Evolutionary conservation across 1,140 invertebrate species (phyloP), one percentile per base, ranked within the genome.

Genomic region (Stegodyphus mimosarum): DNA sequence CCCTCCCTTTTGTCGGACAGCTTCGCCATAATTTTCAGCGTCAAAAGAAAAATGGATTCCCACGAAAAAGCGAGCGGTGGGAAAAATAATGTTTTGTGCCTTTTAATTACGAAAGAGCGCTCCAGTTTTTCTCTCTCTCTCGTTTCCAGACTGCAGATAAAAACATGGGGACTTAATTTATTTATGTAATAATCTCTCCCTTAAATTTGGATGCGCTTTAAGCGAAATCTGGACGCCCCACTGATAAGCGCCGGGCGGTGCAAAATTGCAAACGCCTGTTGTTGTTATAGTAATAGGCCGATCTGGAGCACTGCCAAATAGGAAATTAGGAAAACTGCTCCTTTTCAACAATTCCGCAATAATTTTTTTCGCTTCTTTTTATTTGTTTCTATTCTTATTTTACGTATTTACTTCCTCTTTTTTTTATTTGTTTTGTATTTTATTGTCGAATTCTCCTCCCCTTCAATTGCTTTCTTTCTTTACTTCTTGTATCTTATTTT

Each of bases 31-130:
- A 80, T 71, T 71, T 71, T 71, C 52, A 13, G 17, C 50, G 67
- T 71, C 67, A 80, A 80, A 80, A 80, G 77, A 80, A 80, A 80
- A 80, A 78, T 78, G 53, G 76, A 49, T 51, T 51, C 72, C 33
- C 33, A 74, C 9, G 55, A 60, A 60, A 15, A 60, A 60, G 9
- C 55, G 55, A 33, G 33, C 33, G 33, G 55, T 9, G 11, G 70
- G n/a, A 60, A 83, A 83, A 83, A 83, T 83, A 77, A 74, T 83
- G 80, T 74, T 83, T 83, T 83, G 80, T 83, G 71, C 64, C 80
- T 83, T 83, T 83, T 83, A 83, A 83, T 83, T 83, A 83, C 60
- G 55, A 51, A 53, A 83, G 55, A 53, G 10, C 48, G 63, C 60
- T 69, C 60, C 60, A 18, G 70, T 83, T 74, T 83, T 83, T 74